A percentile compares a stretch with the other conserved stretches of the same genome.
Conservation (phyloP, 2,888 invertebrate species). For the Hyposoter didymator region DNA sequence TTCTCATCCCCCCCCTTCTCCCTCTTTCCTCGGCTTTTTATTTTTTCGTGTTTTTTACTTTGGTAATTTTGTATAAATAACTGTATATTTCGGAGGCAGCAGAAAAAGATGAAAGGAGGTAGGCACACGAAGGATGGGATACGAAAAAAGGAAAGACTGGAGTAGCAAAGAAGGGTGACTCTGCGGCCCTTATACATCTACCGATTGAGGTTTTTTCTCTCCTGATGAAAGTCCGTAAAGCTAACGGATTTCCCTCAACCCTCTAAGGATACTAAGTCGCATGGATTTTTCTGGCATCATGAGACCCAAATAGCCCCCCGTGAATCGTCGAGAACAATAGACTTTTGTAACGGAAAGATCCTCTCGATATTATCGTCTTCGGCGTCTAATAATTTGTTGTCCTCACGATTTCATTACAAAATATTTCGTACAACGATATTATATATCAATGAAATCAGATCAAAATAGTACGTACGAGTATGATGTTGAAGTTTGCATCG, state of each 20-base stretch:
- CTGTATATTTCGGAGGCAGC: conserved; percentile 23
- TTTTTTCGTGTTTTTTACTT: conserved; percentile 46
- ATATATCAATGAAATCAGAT: not conserved
- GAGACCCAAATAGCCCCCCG: conserved; percentile 28
- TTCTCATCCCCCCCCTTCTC: not conserved
- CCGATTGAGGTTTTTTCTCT: conserved; percentile 8
- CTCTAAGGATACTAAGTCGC: conserved; percentile 47
- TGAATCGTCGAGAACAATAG: conserved; percentile 25
- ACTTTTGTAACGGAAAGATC: not conserved
- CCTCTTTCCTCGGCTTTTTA: not conserved
- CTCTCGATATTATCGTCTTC: not conserved
- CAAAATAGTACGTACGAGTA: too few relatives aligned
- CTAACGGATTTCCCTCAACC: conserved; percentile 59
- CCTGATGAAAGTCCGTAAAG: conserved; percentile 52
- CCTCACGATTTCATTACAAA: not conserved
- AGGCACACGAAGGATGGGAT: not conserved
- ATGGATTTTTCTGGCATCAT: conserved; percentile 38
- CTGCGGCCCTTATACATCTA: conserved; percentile 6
- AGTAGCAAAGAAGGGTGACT: conserved; percentile 15
- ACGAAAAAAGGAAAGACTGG: not conserved
- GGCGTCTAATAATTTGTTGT: not conserved
- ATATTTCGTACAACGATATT: not conserved
- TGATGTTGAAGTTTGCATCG: too few relatives aligned
- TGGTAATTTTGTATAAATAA: conserved; percentile 63
- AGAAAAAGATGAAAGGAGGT: conserved; percentile 6